Percentiles rank a stretch among this genome's conserved stretches.
phyloP scores from a whole-genome alignment of 2,797 vertebrate genomes.

The Propithecus perrieri region DNA sequence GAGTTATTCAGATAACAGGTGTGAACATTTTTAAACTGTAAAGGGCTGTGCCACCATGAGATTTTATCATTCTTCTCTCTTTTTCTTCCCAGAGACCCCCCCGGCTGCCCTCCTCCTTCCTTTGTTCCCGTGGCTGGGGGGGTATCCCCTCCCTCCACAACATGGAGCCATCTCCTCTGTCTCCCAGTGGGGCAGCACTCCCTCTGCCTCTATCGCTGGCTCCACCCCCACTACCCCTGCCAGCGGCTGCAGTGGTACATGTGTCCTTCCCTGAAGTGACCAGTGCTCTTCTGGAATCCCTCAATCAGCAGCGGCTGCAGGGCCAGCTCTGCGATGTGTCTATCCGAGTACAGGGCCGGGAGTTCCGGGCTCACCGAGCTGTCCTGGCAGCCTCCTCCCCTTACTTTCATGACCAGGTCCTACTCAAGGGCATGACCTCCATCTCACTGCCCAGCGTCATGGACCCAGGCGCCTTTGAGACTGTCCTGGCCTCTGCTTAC shows the following conservation, averaged over 20 bases:
- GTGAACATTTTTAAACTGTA: background rate
- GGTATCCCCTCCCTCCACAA: slow-evolving; percentile 57
- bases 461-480: slow-evolving; percentile 94
- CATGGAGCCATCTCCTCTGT: slow-evolving; percentile 76
- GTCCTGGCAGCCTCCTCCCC: slow-evolving; percentile 95
- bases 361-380: slow-evolving; percentile 95
- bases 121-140: slow-evolving; percentile 76
- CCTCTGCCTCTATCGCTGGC: slow-evolving; percentile 72
- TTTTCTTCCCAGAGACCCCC: slow-evolving; percentile 76
- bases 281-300: slow-evolving; percentile 90
- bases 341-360: slow-evolving; percentile 94
- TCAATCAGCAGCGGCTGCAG: slow-evolving; percentile 93
- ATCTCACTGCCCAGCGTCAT: slow-evolving; percentile 94
- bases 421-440: slow-evolving; percentile 94
- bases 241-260: slow-evolving; percentile 86
- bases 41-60: slow-evolving; percentile 8
- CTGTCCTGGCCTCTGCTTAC: slow-evolving; percentile 93
- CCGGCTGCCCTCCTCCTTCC: slow-evolving; percentile 69
- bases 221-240: slow-evolving; percentile 73
- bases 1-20: background rate
- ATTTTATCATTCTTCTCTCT: slow-evolving; percentile 55
- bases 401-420: slow-evolving; percentile 96
- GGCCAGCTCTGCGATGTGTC: slow-evolving; percentile 95
- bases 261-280: slow-evolving; percentile 93
- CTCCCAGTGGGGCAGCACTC: slow-evolving; percentile 72